Evolutionary conservation across 2,113 vertebrate genomes (phyloP).

Genomic region (Alaudala cheleensis): DNA sequence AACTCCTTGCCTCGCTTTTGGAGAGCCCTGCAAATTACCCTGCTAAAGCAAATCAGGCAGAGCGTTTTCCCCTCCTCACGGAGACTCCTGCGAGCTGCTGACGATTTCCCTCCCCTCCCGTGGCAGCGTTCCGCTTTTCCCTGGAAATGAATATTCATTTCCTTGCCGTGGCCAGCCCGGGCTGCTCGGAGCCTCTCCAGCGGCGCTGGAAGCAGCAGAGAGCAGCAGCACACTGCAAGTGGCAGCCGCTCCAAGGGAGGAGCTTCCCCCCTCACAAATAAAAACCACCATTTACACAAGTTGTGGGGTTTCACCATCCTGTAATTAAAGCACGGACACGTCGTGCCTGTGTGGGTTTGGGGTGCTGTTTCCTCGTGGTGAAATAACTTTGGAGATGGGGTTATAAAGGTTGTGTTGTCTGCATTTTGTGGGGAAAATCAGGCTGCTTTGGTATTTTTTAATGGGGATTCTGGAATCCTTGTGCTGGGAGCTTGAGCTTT

Average conservation of each 20-base stretch:
- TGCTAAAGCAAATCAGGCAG: neutral
- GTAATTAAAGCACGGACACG: neutral
- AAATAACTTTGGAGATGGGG: neutral
- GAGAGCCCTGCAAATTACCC: neutral
- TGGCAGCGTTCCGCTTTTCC: neutral
- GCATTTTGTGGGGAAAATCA: neutral
- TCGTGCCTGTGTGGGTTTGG: neutral
- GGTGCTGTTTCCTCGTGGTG: neutral
- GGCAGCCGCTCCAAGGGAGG: neutral
- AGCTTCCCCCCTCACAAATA: neutral
- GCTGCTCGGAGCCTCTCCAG: neutral
- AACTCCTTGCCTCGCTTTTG: neutral
- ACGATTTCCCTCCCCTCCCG: neutral
- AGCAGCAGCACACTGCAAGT: constrained; percentile 62
- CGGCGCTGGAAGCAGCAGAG: constrained; percentile 39
- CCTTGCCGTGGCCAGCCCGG: neutral
- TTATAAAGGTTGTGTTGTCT: neutral
- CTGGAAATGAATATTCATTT: neutral
- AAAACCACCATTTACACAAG: neutral
- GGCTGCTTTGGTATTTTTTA: neutral
- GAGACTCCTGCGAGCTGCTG: neutral
- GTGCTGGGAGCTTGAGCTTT: neutral
- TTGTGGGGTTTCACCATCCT: neutral
- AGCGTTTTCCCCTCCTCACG: neutral
- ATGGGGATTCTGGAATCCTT: neutral